Evolutionary conservation across 2,888 invertebrate genomes (phyloP), one percentile per base, ranked within the genome.

Genomic region (Pediacus dermestoides): DNA sequence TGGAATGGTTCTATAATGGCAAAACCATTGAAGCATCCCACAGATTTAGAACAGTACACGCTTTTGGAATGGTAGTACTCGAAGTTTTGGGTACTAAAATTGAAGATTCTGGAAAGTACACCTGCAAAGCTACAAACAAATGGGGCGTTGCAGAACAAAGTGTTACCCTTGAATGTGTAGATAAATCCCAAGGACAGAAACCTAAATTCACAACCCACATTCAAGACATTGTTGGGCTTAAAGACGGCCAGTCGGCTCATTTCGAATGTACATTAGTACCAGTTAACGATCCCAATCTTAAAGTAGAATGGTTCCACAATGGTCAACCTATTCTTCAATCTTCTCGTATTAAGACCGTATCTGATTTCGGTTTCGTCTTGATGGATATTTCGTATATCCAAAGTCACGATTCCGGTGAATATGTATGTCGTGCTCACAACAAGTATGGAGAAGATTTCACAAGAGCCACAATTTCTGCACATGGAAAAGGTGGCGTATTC

Each of bases 261-360:
- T 94, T 94, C 66, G 95, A 96, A 72, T 94, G 94, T 63, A 92
- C 90, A 2, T 76, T 96, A 30, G 81, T 91, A 10, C 96, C 96
- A 2, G 88, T 93, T 4, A 92, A 92, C 46, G 96, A 96, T 70
- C 93, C 94, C 2, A 82, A 88, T 26, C 81, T 96, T 71, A 86
- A 87, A 63, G 90, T 94, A 13, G 95, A 96, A 72, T 97, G 96
- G 96, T 95, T 88, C 73, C 91, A 91, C 61, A 92, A 99, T 65
- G 93, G 91, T 3, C 78, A 88, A 60, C 88, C 91, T 1, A 70
- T 99, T 51, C 79, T 88, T 39, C 89, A 92, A 63, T 88, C 90
- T 2, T 88, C 87, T 12, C 80, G 95, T 48, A 91, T 93, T 58
- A 93, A 94, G 70, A 88, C 88, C 45, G 89, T 95, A 1, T 90